Conservation (phyloP, 2,888 invertebrate species). For the Diachrysia chrysitis region DNA sequence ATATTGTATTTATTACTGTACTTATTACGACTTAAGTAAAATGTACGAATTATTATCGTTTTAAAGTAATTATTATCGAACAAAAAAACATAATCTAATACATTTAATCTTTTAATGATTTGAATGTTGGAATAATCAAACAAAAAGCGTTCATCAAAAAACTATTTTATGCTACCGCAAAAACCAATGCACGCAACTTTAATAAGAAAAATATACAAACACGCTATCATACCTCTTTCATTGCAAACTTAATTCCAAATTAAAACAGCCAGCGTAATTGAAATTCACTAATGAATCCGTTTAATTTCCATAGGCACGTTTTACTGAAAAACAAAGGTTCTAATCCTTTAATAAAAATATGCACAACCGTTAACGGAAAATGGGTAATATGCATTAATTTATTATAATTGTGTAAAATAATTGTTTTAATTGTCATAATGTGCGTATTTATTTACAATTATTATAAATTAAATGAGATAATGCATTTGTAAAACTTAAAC, state of each 20-base stretch:
- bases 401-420: background rate
- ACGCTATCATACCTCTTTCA: background rate
- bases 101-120: too few relatives aligned
- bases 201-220: background rate
- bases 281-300: constrained; percentile 21
- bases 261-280: constrained; percentile 9
- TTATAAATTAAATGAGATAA: too few relatives aligned
- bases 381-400: constrained; percentile 25
- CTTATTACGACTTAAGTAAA: too few relatives aligned
- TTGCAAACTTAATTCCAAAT: constrained; percentile 5
- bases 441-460: background rate
- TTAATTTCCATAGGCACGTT: constrained; percentile 13
- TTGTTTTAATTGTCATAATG: background rate
- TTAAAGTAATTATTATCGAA: too few relatives aligned
- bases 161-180: background rate
- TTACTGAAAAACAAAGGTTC: constrained; percentile 31
- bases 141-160: too few relatives aligned
- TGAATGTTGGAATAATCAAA: too few relatives aligned
- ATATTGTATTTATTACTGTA: too few relatives aligned
- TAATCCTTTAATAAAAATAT: constrained; percentile 37
- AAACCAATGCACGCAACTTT: background rate
- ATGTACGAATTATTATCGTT: too few relatives aligned
- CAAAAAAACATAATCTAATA: too few relatives aligned
- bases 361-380: constrained; percentile 20
- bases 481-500: too few relatives aligned